Evolutionary conservation across 2,113 vertebrate genomes (phyloP), one percentile per base, ranked within the genome.

Genomic region (Myotis lucifugus): DNA sequence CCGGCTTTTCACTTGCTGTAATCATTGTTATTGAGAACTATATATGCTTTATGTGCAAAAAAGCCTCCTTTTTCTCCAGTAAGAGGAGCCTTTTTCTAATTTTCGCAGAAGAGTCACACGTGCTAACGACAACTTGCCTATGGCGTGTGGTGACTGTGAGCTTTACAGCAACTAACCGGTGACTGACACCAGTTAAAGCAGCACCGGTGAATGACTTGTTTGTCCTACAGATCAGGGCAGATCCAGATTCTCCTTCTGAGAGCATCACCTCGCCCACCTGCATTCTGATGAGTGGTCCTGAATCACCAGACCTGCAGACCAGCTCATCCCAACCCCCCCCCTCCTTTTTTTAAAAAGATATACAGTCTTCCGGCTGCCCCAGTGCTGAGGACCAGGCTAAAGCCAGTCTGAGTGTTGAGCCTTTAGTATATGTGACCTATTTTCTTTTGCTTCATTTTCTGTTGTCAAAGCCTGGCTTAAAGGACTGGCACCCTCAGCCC

Each of bases 81-180:
- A 34, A 59, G 37, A 52, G 12, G 7, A 40, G 40, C 11, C 67
- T 77, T 76, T 56, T 54, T 8, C 61, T 40, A n/a, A 82, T 56
- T 37, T 72, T 27, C 2, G 3, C 4, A 5, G 0, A 46, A 76
- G 37, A 5, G 21, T 48, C 64, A 21, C 5, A 3, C 12, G 50
- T 18, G 64, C 72, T 11, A 25, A 34, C 12, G 0, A 1, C 32
- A 64, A 83, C 32, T 4, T 50, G 59, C n/a, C n/a, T 3, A 2
- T 0, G 19, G 56, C 4, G 13, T 6, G 25, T 21, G 64, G 59
- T 0, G 1, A 37, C 0, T 4, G 40, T 15, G 40, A 54, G 56
- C 64, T 37, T 40, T 0, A 8, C 0, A 19, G 69, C 76, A 37
- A 10, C 32, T 1, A 5, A 10, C 29, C 48, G 13, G 37, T 1